These are phyloP conservation scores for Coelinius sp. DNA, from an alignment of 2,888 invertebrate genomes.

Conservation along the genomic window DNA sequence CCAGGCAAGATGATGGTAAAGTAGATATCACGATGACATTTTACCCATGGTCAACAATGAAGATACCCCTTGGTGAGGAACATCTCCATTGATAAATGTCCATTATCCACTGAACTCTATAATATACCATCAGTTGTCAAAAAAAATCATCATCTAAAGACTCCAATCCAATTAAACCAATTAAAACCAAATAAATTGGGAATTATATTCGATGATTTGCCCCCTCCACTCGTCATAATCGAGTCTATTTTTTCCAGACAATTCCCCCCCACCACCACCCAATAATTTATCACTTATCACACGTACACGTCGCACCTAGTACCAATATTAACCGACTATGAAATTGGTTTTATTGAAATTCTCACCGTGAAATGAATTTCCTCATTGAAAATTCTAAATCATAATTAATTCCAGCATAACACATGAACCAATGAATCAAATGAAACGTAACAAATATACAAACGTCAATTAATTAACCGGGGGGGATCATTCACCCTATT, in stretches of 20 bases:
- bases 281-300: background rate
- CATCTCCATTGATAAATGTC: too few species aligned
- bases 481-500: slow-evolving; percentile 17
- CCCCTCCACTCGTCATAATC: background rate
- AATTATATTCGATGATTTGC: background rate
- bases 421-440: background rate
- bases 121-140: too few species aligned
- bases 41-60: too few species aligned
- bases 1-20: too few species aligned
- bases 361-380: background rate
- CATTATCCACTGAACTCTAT: too few species aligned
- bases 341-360: background rate
- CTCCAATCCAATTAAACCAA: too few species aligned
- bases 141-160: too few species aligned
- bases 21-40: too few species aligned
- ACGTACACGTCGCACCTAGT: background rate
- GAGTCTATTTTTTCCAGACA: slow-evolving; percentile 35
- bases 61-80: too few species aligned
- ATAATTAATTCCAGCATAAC: background rate
- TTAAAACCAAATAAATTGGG: too few species aligned
- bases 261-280: background rate
- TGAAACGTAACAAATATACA: background rate
- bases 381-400: background rate
- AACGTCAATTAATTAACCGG: background rate
- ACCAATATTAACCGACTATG: background rate